Percentiles rank a stretch among this genome's conserved stretches.
phyloP scores from a whole-genome alignment of 2,888 invertebrate genomes.

The Cosmorhoe ocellata region DNA sequence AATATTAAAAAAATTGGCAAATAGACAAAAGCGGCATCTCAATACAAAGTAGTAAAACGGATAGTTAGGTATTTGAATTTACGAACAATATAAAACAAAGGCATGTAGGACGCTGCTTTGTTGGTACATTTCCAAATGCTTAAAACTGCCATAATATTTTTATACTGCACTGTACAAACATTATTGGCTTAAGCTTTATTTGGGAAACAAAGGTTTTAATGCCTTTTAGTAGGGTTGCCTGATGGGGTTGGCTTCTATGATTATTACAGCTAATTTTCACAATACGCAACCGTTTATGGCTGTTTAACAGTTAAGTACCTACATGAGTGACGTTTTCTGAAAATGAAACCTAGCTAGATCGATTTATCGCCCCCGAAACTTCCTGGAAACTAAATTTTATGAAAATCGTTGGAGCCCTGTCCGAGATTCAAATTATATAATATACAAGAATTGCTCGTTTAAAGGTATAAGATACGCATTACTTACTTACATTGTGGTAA shows the following conservation, averaged over 20 bases:
- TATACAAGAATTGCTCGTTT: too few species aligned
- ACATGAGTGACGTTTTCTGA: too few species aligned
- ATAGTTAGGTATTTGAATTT: constrained; percentile 33
- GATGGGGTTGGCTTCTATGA: constrained; percentile 1
- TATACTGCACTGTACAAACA: constrained; percentile 29
- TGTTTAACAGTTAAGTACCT: not conserved
- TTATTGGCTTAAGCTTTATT: constrained; percentile 24
- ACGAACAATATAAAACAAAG: constrained; percentile 43
- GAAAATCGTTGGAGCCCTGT: too few species aligned
- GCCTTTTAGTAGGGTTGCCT: constrained; percentile 8
- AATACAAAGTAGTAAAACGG: constrained; percentile 29
- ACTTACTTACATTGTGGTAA: not conserved
- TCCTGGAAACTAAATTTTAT: too few species aligned
- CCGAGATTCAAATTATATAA: too few species aligned
- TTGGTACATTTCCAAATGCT: constrained; percentile 49
- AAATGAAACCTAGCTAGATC: too few species aligned
- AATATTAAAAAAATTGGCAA: constrained; percentile 20
- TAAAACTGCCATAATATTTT: constrained; percentile 35
- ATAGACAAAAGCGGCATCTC: constrained; percentile 22
- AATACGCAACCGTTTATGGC: not conserved
- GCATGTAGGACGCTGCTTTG: constrained; percentile 39
- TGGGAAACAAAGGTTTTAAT: constrained; percentile 14
- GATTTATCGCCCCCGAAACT: too few species aligned
- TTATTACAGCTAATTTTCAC: constrained; percentile 6
- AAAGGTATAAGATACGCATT: too few species aligned